Evolutionary conservation across 2,797 vertebrate species (phyloP), one percentile per base, ranked within the genome.

Genomic region (Platalea minor): DNA sequence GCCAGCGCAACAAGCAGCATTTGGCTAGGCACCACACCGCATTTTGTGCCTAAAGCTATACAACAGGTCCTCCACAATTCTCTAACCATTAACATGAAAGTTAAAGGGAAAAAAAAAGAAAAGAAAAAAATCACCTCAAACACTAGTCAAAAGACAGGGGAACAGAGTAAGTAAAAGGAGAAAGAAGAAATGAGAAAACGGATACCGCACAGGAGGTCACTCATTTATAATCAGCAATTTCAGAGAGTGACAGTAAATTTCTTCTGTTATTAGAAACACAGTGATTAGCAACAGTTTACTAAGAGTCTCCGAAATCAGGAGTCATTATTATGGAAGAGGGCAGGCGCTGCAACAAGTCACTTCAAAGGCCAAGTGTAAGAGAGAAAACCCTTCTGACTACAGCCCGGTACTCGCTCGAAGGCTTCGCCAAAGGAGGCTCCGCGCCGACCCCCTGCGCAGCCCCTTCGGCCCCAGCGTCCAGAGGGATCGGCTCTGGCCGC

Each of bases 1-100:
- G 90, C 86, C 68, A 92, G 91, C 43, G 69, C 64, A 87, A 77
- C 4, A 72, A 77, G 85, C 13, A 88, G 72, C 18, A 6, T 78
- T 91, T 96, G 92, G 93, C 88, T 37, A 14, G 33, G 60, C 23
- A 78, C 57, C 75, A 89, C 84, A 92, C 90, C 91, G 0, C 86
- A 41, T 31, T 56, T 74, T 50, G 33, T 65, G 87, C 93, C 93
- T 85, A 25, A 46, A 94, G 92, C 90, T 41, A 83, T 3, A 10
- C 63, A 90, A 54, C 72, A 89, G 77, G 37, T 89, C 78, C 83
- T 85, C 41, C 72, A 43, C 57, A 19, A 37, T 5, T 60, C 82
- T 72, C 31, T 59, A 54, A 24, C 28, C 37, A 69, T n/a, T 31
- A 26, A 67, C 33, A 12, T 0, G 6, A 33, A 59, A 48, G 72